Percentiles rank a stretch among this genome's conserved stretches.
These are phyloP conservation scores for Lycopodina hypogea DNA, from an alignment of 37 sponge, comb jelly and placozoan genomes.

Conservation along the genomic window DNA sequence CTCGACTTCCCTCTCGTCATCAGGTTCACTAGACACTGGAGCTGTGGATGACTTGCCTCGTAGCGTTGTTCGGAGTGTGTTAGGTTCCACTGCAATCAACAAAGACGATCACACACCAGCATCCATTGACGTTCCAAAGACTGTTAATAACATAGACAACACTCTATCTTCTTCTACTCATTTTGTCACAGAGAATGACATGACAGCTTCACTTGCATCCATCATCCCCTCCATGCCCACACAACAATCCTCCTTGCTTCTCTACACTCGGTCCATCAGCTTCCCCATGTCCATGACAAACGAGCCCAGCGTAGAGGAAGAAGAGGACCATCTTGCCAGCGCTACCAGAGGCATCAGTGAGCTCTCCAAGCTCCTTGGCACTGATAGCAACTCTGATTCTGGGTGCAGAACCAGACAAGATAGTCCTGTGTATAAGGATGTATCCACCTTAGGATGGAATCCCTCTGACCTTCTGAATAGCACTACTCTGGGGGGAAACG, in stretches of 20 bases:
- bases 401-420: background rate
- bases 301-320: conserved; percentile 17
- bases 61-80: conserved; percentile 16
- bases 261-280: conserved; percentile 57
- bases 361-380: conserved; percentile 65
- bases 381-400: conserved; percentile 12
- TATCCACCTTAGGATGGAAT: background rate
- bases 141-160: background rate
- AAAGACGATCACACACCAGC: no score
- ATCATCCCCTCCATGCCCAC: conserved; percentile 33
- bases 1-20: no score
- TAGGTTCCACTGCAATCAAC: background rate
- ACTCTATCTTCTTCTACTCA: background rate
- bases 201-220: conserved; percentile 39
- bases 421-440: conserved; percentile 12
- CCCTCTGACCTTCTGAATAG: conserved; percentile 4
- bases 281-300: conserved; percentile 22
- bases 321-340: conserved; percentile 61
- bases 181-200: conserved; percentile 3
- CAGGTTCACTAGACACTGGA: no score
- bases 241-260: conserved; percentile 49
- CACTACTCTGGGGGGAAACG: background rate
- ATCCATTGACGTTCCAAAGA: background rate
- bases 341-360: conserved; percentile 72
- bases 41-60: conserved; percentile 16